Base-by-base conservation (phyloP, 2,797 vertebrate genomes). In the Tokudaia muenninki region DNA sequence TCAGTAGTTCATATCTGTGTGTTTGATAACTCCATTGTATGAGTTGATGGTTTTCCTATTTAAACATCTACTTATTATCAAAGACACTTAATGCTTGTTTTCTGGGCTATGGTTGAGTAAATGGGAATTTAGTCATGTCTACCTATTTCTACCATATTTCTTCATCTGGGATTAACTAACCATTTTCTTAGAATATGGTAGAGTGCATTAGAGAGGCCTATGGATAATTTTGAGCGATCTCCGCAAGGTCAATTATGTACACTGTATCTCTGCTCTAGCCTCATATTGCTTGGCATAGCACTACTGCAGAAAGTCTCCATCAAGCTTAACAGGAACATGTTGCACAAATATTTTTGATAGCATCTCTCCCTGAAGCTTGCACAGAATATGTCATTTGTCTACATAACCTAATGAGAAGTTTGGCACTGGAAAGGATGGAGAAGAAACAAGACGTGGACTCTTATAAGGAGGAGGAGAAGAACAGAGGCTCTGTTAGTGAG, bases 11-110 rank as follows among this genome's bases (percentile, higher is more conserved):
- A 34, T 81, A n/a, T 16, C 83, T 4, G 6, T 70, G 37, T 29
- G 55, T 95, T 95, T 94, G 59, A 79, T 57, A 67, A 87, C 14
- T 19, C 55, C 3, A 16, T 87, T n/a, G 31, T 21, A 37, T 92
- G 57, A 94, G 90, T 14, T 92, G 61, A 95, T 88, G 12, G 34
- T 96, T 96, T 97, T 96, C 34, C 87, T 59, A 92, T 77, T 78
- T 24, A 88, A 91, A 95, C 50, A 70, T 21, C 50, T n/a, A 77
- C 10, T 93, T 86, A 87, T 81, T 74, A 80, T 44, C 57, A 6
- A 74, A 94, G 47, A 75, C 29, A 41, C 31, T 65, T 90, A 82
- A 63, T 82, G 72, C 22, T 96, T 29, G 9, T 80, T 97, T 94
- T 24, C 41, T 79, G 47, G 34, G 13, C 0, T 47, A 16, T 78